Percentiles rank a stretch among this genome's conserved stretches.
phyloP scores from a whole-genome alignment of 2,113 vertebrate genomes.

The Cichladusa arquata region DNA sequence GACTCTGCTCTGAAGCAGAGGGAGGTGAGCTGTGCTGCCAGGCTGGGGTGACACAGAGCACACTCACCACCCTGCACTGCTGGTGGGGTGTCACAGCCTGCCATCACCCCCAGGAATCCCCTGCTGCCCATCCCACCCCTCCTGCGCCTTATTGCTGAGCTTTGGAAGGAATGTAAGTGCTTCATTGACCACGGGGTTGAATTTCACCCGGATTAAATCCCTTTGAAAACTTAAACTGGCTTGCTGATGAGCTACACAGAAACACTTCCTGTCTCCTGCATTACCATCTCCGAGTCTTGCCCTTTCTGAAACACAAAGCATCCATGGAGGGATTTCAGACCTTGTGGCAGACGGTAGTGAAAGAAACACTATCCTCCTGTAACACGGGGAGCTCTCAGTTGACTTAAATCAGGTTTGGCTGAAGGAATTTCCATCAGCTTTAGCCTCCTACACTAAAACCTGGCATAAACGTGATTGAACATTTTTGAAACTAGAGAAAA shows the following conservation, averaged over 20 bases:
- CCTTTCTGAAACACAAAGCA: conserved; percentile 22
- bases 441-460: background rate
- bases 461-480: background rate
- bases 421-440: background rate
- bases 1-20: background rate
- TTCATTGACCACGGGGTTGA: conserved; percentile 16
- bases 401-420: background rate
- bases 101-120: background rate
- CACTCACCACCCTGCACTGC: background rate
- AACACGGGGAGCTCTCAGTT: background rate
- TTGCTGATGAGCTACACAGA: conserved; percentile 33
- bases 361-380: conserved; percentile 15
- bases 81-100: background rate
- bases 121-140: background rate
- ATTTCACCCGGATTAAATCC: background rate
- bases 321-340: conserved; percentile 9
- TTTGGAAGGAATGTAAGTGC: background rate
- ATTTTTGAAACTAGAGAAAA: background rate
- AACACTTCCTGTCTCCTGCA: conserved; percentile 26
- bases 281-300: background rate
- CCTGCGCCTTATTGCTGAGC: background rate
- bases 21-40: background rate
- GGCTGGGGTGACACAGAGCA: background rate
- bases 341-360: background rate
- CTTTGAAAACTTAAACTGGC: conserved; percentile 52